These are phyloP conservation scores for Oscheius sp. DNA, from an alignment of 2,888 invertebrate genomes.

Conservation along the genomic window DNA sequence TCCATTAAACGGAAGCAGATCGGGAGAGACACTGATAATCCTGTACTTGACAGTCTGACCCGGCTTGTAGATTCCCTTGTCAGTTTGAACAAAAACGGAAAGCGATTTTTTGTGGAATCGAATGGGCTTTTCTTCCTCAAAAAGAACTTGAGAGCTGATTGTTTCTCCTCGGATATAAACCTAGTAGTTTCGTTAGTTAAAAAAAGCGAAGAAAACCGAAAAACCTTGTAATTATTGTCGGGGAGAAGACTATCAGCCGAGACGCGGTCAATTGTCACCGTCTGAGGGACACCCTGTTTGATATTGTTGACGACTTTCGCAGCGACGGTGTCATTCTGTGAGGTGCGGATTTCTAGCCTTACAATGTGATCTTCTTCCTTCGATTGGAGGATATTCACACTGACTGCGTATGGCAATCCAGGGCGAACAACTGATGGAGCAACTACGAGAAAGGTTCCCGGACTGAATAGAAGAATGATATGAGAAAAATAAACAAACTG, in stretches of 20 bases:
- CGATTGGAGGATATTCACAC: constrained; percentile 70
- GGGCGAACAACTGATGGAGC: constrained; percentile 71
- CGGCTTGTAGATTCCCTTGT: constrained; percentile 89
- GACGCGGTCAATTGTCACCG: constrained; percentile 59
- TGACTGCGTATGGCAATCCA: constrained; percentile 70
- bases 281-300: constrained; percentile 59
- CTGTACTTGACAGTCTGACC: constrained; percentile 79
- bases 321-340: constrained; percentile 64
- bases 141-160: constrained; percentile 39
- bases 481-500: neutral
- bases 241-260: constrained; percentile 55
- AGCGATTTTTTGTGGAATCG: constrained; percentile 82
- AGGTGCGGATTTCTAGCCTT: constrained; percentile 63
- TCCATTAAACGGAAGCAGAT: constrained; percentile 78
- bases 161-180: constrained; percentile 65
- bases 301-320: constrained; percentile 63
- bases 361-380: constrained; percentile 66
- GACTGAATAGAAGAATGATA: neutral
- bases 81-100: constrained; percentile 88
- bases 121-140: constrained; percentile 62
- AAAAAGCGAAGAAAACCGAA: no score
- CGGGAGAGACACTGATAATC: constrained; percentile 80
- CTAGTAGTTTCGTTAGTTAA: no score
- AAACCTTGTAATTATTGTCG: constrained; percentile 56
- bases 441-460: constrained; percentile 68